Conservation (phyloP, 2,797 vertebrate genomes). For the Threskiornis aethiopicus region DNA sequence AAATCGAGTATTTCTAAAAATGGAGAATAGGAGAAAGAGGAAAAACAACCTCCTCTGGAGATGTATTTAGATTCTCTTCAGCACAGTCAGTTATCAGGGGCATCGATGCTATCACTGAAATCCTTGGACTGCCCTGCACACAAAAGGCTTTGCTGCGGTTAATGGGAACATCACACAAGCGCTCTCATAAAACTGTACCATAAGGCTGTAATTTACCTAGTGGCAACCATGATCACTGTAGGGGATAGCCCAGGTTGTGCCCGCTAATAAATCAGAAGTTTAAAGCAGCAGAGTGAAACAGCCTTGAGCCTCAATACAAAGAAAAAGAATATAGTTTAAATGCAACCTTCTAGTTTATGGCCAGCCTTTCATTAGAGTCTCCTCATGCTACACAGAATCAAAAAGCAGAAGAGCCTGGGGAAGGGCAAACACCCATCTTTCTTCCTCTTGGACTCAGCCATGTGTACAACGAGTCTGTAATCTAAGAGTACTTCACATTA, state of each 20-base stretch:
- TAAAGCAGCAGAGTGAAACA: not conserved
- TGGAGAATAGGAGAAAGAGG: not conserved
- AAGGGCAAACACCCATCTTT: not conserved
- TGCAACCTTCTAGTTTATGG: not conserved
- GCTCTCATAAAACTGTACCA: not conserved
- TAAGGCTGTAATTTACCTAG: not conserved
- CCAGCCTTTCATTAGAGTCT: not conserved
- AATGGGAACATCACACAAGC: not conserved
- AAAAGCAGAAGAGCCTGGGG: not conserved
- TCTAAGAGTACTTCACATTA: not conserved
- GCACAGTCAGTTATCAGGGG: not conserved
- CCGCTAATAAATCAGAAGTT: not conserved
- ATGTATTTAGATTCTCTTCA: not conserved
- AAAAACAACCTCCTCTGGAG: not conserved
- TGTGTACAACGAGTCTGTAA: rapidly evolving
- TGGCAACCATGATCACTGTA: not conserved
- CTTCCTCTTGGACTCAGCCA: not conserved
- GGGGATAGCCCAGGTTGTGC: not conserved
- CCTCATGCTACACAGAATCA: not conserved
- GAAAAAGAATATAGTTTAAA: not conserved
- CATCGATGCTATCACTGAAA: not conserved
- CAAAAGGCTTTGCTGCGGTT: not conserved
- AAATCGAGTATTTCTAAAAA: not conserved
- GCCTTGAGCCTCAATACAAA: not conserved
- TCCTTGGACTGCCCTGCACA: not conserved